These are phyloP conservation scores for Hetaerina americana DNA, from an alignment of 1,140 invertebrate species.

Conservation along the genomic window DNA sequence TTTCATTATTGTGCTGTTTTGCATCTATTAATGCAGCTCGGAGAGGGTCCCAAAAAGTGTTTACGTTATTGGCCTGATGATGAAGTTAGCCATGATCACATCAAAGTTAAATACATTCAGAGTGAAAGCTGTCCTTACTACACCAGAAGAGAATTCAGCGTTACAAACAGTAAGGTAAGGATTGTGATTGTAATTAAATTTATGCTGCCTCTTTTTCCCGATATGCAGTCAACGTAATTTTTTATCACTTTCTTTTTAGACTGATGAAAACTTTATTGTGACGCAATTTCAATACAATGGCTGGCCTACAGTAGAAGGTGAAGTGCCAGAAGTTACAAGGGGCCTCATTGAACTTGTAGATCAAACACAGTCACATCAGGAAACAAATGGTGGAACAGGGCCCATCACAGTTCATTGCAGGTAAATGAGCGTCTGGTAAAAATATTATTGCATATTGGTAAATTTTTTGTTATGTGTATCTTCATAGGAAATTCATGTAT, in stretches of 20 bases:
- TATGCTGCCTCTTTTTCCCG: background rate
- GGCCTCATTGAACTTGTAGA: conserved; percentile 69
- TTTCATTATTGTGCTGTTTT: too few species aligned
- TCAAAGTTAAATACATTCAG: conserved; percentile 71
- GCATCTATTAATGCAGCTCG: too few species aligned
- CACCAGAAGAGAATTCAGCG: conserved; percentile 64
- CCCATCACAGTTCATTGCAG: conserved; percentile 72
- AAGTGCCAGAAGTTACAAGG: conserved; percentile 72
- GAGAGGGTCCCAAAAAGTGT: conserved; percentile 62
- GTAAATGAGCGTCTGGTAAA: conserved; percentile 27
- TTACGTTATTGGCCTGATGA: conserved; percentile 87
- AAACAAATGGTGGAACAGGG: conserved; percentile 25
- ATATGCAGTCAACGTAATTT: background rate
- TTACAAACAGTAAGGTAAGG: conserved; percentile 62
- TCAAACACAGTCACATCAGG: conserved; percentile 40
- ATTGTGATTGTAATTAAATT: background rate
- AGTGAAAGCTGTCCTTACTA: conserved; percentile 80
- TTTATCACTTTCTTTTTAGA: conserved; percentile 28
- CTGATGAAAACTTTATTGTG: conserved; percentile 52
- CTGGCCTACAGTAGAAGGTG: conserved; percentile 74
- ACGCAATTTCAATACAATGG: conserved; percentile 81
- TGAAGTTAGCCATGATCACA: conserved; percentile 65
- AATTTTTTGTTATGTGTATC: too few species aligned
- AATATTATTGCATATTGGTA: background rate
- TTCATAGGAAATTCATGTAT: too few species aligned